These are phyloP conservation scores for Aegypius monachus DNA, from an alignment of 2,113 vertebrate genomes.

Conservation along the genomic window DNA sequence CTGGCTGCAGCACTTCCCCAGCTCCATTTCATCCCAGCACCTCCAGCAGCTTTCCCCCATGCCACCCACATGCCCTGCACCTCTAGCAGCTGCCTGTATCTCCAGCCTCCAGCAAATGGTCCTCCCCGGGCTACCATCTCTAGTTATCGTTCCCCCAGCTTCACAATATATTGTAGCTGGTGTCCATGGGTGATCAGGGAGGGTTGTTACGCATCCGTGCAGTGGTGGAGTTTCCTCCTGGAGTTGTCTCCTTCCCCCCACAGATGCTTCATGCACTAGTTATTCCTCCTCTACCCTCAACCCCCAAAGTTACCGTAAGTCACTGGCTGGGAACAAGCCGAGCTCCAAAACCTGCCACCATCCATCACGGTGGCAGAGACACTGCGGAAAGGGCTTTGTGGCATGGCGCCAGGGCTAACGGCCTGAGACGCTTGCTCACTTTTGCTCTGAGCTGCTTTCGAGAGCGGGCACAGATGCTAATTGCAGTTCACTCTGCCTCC, in stretches of 20 bases:
- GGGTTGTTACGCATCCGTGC: rapidly evolving
- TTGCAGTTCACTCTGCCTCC: not conserved
- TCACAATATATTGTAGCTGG: rapidly evolving
- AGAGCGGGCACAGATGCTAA: not conserved
- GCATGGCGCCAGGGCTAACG: conserved; percentile 53
- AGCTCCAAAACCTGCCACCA: conserved; percentile 26
- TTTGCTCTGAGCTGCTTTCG: not conserved
- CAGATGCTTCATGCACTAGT: not conserved
- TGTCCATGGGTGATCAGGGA: not conserved
- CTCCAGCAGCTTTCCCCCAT: not conserved
- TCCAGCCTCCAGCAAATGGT: not conserved
- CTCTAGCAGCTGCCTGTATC: not conserved
- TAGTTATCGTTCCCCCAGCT: not conserved
- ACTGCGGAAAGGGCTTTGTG: not conserved
- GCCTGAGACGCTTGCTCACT: not conserved
- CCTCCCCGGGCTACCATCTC: not conserved
- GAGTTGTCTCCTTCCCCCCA: not conserved
- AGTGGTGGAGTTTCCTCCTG: not conserved
- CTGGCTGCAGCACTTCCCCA: not conserved
- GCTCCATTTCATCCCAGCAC: not conserved
- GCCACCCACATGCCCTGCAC: not conserved
- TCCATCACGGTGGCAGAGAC: conserved; percentile 38
- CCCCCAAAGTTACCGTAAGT: not conserved
- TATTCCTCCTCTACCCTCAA: not conserved
- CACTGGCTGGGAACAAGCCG: not conserved